These are phyloP conservation scores for Sciurus carolinensis DNA, from an alignment of 2,797 vertebrate genomes.

Conservation along the genomic window DNA sequence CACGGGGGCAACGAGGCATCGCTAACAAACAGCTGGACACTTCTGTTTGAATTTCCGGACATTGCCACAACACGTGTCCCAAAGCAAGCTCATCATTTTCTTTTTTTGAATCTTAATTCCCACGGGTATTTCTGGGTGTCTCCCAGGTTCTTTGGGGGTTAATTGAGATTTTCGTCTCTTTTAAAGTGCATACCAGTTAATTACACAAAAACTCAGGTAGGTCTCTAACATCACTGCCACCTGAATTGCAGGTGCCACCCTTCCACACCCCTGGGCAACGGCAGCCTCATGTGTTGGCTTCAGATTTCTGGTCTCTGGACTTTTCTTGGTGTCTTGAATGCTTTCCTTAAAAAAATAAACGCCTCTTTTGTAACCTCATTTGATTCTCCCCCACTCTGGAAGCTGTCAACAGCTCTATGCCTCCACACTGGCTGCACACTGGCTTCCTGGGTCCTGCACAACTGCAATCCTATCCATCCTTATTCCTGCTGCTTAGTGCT, in stretches of 20 bases:
- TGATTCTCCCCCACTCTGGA: neutral
- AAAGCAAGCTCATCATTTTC: neutral
- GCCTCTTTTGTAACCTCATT: neutral
- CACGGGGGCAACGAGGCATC: neutral
- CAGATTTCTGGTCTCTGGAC: neutral
- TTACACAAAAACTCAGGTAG: neutral
- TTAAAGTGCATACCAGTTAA: conserved; percentile 32
- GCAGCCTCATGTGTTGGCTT: neutral
- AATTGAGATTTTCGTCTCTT: conserved; percentile 22
- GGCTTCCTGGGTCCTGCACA: neutral
- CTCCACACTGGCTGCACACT: neutral
- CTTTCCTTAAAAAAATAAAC: neutral
- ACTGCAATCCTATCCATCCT: rapidly evolving
- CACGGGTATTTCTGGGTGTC: neutral
- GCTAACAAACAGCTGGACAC: conserved; percentile 23
- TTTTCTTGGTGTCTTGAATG: neutral
- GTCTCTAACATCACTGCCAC: neutral
- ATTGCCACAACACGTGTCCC: neutral
- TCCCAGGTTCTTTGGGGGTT: neutral
- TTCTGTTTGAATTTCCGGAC: conserved; percentile 50
- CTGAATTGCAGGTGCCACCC: neutral
- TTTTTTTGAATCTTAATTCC: neutral
- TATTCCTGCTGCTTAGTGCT: neutral
- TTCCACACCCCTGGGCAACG: neutral
- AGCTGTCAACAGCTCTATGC: rapidly evolving